Base-by-base conservation (phyloP, 2,113 vertebrate species). In the Chinchilla lanigera region DNA sequence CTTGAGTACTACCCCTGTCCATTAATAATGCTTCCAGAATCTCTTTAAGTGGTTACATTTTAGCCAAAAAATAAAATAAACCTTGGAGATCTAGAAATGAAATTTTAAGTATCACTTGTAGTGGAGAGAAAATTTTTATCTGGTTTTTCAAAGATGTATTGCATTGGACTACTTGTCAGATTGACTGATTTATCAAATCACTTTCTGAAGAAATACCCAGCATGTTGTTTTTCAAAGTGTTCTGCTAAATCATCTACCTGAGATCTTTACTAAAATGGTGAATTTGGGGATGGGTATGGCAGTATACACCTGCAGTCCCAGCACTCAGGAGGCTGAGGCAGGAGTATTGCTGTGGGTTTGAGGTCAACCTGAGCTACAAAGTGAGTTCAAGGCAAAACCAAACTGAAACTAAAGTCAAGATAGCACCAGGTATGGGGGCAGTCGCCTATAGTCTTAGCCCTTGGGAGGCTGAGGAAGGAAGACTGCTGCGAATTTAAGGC, bases 151-250 rank as follows among this genome's bases (percentile, higher is more conserved):
- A 61, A 96, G 38, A 95, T 78, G 26, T 93, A 85, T 26, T 24
- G 71, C 85, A 91, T 19, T 52, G 69, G 16, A 86, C 41, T 61
- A 50, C 61, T 38, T 83, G 38, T 93, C 56, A 88, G 20, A 56
- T 16, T 94, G 67, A 88, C 0, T 44, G n/a, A 63, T 92, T 97
- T 86, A 94, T 92, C 47, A 93, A 93, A 89, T 90, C 54, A 80
- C 33, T 75, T 82, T 75, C 77, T 88, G 28, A 93, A 85, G 58
- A 35, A 88, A 94, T 80, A 90, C 7, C 9, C 14, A 87, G 6
- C 17, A 69, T 50, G 16, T 56, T 93, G 80, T 61, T 71, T 69
- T 96, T 44, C 33, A 65, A 95, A 82, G 30, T 86, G 41, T n/a
- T 89, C 8, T 92, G 6, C 84, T 44, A 87, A 38, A 85, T 88